Evolutionary conservation across 2,888 invertebrate genomes (phyloP).

Genomic region (Epistrophella euchroma): DNA sequence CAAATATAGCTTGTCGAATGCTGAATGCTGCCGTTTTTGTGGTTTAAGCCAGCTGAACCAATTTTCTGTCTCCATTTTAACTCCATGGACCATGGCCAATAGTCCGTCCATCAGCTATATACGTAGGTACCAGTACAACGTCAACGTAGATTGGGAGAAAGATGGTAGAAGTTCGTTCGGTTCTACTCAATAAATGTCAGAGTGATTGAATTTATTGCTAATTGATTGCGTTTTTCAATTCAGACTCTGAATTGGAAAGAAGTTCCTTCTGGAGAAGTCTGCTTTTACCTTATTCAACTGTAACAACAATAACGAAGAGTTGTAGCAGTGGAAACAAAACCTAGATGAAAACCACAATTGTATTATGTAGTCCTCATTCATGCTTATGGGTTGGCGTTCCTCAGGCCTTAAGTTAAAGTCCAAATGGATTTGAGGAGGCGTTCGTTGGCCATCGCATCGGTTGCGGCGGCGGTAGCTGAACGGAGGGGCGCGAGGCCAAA

Average conservation of each 20-base stretch:
- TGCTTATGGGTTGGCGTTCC: conserved; percentile 48
- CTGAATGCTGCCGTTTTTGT: conserved; percentile 59
- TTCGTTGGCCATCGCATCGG: not conserved
- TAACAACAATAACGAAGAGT: conserved; percentile 39
- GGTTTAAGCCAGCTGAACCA: conserved; percentile 58
- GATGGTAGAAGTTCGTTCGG: conserved; percentile 64
- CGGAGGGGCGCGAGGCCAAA: not conserved
- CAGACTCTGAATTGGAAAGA: conserved; percentile 66
- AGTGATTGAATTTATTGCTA: conserved; percentile 76
- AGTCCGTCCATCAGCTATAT: not conserved
- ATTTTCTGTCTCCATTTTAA: conserved; percentile 50
- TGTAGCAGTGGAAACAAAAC: conserved; percentile 48
- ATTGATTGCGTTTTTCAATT: conserved; percentile 76
- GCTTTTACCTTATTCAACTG: conserved; percentile 63
- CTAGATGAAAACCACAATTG: conserved; percentile 70
- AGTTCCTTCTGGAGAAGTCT: conserved; percentile 71
- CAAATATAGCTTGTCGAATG: conserved; percentile 63
- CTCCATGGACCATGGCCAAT: conserved; percentile 13
- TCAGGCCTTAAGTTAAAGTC: conserved; percentile 35
- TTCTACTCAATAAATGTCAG: conserved; percentile 76
- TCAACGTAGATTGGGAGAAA: conserved; percentile 24
- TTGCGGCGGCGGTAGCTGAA: not conserved
- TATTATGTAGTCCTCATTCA: conserved; percentile 66
- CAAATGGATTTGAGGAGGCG: conserved; percentile 38
- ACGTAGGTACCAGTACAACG: not conserved